Evolutionary conservation across 2,797 vertebrate genomes (phyloP), one percentile per base, ranked within the genome.

Genomic region (Pogoniulus pusillus): DNA sequence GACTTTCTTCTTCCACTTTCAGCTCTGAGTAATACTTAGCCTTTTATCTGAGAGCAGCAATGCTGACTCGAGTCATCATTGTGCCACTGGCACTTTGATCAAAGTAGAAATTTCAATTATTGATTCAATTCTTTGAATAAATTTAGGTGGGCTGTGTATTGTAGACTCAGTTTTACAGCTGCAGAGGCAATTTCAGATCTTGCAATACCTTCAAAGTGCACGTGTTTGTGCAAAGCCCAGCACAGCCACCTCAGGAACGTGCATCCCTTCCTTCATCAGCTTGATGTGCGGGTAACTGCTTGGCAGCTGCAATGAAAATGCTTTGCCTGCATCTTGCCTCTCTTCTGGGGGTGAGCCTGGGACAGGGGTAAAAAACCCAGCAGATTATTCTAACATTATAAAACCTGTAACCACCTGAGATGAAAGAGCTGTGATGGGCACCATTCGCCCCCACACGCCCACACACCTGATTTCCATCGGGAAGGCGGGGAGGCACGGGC

Each of bases 51-150:
- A 2, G 58, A 88, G 75, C 74, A 62, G 62, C 78, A 84, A 6
- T 0, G 1, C 77, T 93, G 74, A 79, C 74, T 32, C 16, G 62
- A 93, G 85, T 37, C 0, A 3, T 91, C 64, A 13, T 51, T 26
- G 41, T 89, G 74, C 87, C 82, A 43, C 81, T 82, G 83, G 75
- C 64, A 41, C 68, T 82, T 89, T 79, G 89, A 95, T 94, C 93
- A 92, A 90, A 95, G 85, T n/a, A 62, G 65, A 77, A 65, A 37
- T 82, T 93, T 92, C 78, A 95, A 80, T 94, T 91, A 82, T 88
- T 87, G 86, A 70, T 88, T 65, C 69, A 51, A n/a, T 94, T 88
- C 24, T 81, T 78, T 1, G 47, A 87, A 89, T 81, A 73, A 75
- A 87, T 85, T 72, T 65, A 30, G 57, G 12, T 39, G 89, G 83